Evolutionary conservation across 2,113 vertebrate genomes (phyloP).

Genomic region (Peromyscus polionotus): DNA sequence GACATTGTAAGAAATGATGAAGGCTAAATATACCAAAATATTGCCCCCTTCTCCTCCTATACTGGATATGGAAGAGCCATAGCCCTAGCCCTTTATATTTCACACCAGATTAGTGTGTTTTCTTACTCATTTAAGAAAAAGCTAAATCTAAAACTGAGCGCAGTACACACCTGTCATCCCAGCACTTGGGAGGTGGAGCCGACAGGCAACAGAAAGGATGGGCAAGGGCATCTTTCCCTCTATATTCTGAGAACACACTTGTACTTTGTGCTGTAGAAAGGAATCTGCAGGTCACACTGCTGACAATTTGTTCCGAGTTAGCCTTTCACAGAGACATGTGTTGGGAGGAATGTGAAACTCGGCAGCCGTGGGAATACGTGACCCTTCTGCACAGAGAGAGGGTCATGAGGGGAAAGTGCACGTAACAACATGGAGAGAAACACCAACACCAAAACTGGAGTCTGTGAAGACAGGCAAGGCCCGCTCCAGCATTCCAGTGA

Average conservation of each 20-base stretch:
- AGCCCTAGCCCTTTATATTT: slow-evolving; percentile 21
- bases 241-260: too few relatives aligned
- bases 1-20: neutral
- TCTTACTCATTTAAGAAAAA: slow-evolving; percentile 53
- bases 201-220: neutral
- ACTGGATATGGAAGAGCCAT: neutral
- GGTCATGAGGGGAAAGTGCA: neutral
- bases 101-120: slow-evolving; percentile 7
- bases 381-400: neutral
- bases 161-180: neutral
- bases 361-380: neutral
- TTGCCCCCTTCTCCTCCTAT: neutral
- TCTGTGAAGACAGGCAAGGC: neutral
- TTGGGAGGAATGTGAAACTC: neutral
- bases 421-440: neutral
- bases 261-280: neutral
- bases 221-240: too few relatives aligned
- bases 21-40: neutral
- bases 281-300: neutral
- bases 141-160: neutral
- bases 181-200: neutral
- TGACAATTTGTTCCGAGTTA: neutral
- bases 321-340: neutral
- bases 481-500: neutral
- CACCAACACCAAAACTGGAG: neutral